Evolutionary conservation across 2,797 vertebrate species (phyloP).

Genomic region (Pangasius sanitwongsei): DNA sequence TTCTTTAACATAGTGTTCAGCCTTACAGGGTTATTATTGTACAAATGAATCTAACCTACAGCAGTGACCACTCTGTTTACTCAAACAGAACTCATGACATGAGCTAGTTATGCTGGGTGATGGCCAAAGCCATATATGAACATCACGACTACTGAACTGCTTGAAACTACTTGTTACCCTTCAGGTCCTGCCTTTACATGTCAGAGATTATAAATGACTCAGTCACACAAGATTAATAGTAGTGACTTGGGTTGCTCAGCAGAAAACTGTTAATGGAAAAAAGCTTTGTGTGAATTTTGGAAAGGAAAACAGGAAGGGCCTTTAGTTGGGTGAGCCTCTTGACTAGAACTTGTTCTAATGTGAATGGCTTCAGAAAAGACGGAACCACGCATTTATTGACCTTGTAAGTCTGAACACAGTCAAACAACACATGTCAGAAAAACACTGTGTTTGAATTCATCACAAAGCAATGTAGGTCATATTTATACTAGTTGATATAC

Average conservation of each 20-base stretch:
- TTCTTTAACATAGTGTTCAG: constrained; percentile 17
- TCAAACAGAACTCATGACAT: constrained; percentile 52
- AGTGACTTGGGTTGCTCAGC: constrained; percentile 55
- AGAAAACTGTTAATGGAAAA: constrained; percentile 60
- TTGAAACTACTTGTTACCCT: constrained; percentile 54
- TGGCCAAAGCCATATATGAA: constrained; percentile 58
- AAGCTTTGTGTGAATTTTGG: constrained; percentile 44
- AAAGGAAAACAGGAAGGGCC: constrained; percentile 41
- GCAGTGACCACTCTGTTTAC: constrained; percentile 49
- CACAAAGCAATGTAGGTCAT: too few species aligned
- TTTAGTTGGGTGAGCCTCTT: neutral
- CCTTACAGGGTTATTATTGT: constrained; percentile 31
- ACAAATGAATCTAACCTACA: constrained; percentile 32
- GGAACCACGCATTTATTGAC: neutral
- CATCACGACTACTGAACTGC: constrained; percentile 16
- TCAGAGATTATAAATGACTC: constrained; percentile 70
- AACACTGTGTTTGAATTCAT: too few species aligned
- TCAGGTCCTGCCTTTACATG: constrained; percentile 66
- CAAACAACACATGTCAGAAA: neutral
- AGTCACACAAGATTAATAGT: constrained; percentile 65
- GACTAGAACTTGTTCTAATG: neutral
- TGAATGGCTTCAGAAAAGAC: neutral
- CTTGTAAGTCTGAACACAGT: too few species aligned
- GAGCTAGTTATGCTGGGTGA: constrained; percentile 57
- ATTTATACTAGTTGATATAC: too few species aligned